Percentiles rank a stretch among this genome's conserved stretches.
These are phyloP conservation scores for Lagothrix lagotricha DNA, from an alignment of 2,797 vertebrate genomes.

Conservation along the genomic window DNA sequence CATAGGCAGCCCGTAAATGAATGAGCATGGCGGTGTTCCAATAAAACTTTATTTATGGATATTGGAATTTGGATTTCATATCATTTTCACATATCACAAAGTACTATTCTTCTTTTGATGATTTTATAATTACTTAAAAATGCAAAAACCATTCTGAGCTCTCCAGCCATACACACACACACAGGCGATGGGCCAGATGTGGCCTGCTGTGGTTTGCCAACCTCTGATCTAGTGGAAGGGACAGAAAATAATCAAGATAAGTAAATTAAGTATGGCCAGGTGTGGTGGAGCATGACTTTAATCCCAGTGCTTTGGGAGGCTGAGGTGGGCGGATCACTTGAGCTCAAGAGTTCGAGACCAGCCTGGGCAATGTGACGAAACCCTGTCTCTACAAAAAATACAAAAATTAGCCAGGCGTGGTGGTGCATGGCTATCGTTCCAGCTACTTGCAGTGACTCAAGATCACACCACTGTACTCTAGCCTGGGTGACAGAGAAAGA, in stretches of 20 bases:
- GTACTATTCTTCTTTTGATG: neutral
- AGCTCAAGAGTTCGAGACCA: too few relatives aligned
- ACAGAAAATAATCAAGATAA: neutral
- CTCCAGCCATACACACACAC: too few relatives aligned
- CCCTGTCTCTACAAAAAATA: too few relatives aligned
- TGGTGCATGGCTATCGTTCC: too few relatives aligned
- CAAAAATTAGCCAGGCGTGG: too few relatives aligned
- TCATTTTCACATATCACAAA: neutral
- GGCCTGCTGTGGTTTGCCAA: neutral
- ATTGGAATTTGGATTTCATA: neutral
- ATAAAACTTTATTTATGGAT: neutral
- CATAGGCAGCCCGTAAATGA: fast-evolving
- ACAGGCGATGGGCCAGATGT: neutral
- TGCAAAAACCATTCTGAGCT: neutral
- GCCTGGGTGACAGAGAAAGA: too few relatives aligned
- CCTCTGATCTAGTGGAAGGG: neutral
- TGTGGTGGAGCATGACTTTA: too few relatives aligned
- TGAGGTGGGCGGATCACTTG: too few relatives aligned
- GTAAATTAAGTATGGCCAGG: neutral
- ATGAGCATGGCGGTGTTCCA: neutral
- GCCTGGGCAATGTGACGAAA: too few relatives aligned
- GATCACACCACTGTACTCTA: too few relatives aligned
- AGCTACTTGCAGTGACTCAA: too few relatives aligned
- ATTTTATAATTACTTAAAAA: neutral
- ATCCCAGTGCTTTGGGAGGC: too few relatives aligned